Conservation (phyloP, 1,140 invertebrate species). For the Penaeus japonicus region DNA sequence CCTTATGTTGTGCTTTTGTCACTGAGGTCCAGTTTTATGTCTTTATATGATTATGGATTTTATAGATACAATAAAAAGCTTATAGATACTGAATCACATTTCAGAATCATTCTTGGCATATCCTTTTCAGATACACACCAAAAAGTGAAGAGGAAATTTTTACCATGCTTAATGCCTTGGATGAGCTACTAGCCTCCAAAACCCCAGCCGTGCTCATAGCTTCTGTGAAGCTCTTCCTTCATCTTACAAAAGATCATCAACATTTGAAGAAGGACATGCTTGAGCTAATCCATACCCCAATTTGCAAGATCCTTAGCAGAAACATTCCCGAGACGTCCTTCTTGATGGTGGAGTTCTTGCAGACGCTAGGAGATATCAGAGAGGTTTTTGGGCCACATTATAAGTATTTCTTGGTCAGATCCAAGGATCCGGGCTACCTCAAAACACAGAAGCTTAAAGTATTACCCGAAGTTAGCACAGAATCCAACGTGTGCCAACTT, state of each 20-base stretch:
- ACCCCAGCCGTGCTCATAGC: constrained; percentile 34
- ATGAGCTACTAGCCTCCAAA: constrained; percentile 35
- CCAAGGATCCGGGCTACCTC: constrained; percentile 41
- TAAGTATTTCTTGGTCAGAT: constrained; percentile 40
- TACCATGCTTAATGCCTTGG: constrained; percentile 30
- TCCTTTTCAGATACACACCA: constrained; percentile 18
- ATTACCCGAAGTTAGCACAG: constrained; percentile 33
- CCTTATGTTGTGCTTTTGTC: no score
- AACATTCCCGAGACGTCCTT: constrained; percentile 39
- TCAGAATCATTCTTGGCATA: no score
- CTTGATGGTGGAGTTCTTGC: constrained; percentile 26
- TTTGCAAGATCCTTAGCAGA: constrained; percentile 39
- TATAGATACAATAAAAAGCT: no score
- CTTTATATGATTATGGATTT: no score
- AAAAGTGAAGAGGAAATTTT: constrained; percentile 43
- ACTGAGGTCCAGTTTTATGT: no score
- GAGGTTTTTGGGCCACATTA: constrained; percentile 41
- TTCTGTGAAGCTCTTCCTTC: constrained; percentile 21
- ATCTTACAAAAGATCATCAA: constrained; percentile 34
- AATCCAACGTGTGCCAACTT: constrained; percentile 36
- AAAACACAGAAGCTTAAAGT: constrained; percentile 42
- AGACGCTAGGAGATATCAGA: constrained; percentile 10
- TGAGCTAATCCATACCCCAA: constrained; percentile 33
- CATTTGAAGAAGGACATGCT: constrained; percentile 47
- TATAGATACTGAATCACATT: no score